Evolutionary conservation across 2,113 vertebrate species (phyloP).

Genomic region (Urocolius indicus): DNA sequence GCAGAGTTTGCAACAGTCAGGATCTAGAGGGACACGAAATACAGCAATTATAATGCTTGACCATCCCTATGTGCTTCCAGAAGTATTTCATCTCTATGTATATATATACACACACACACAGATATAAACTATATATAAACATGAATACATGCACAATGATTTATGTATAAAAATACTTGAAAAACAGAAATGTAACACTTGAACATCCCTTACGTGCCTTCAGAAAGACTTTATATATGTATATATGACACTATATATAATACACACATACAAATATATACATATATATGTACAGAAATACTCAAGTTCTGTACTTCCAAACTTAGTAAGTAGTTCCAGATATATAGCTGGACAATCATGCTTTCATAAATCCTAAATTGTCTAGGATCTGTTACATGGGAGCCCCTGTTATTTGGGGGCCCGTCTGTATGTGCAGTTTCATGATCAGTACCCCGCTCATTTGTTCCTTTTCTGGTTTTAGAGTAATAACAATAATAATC

Average conservation of each 20-base stretch:
- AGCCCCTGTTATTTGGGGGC: not conserved
- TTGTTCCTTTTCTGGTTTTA: not conserved
- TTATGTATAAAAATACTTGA: not conserved
- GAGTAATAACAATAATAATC: not conserved
- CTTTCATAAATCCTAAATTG: not conserved
- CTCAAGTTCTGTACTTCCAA: not conserved
- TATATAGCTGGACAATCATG: not conserved
- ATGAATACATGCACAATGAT: not conserved
- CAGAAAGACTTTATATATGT: not conserved
- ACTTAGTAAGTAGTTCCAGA: not conserved
- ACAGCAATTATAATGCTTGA: not conserved
- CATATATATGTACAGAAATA: not conserved
- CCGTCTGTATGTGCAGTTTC: not conserved
- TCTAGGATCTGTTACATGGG: not conserved
- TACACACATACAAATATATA: not conserved
- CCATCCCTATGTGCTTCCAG: not conserved
- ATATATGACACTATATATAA: not conserved
- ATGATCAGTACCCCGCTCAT: not conserved
- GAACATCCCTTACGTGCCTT: not conserved
- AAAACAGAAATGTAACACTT: not conserved
- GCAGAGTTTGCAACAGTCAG: not conserved
- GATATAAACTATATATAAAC: not conserved
- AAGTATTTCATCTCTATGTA: not conserved
- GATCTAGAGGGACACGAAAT: not conserved
- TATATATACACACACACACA: not conserved